phyloP scores from a whole-genome alignment of 2,113 vertebrate genomes.

The Phalacrocorax brasilianus region DNA sequence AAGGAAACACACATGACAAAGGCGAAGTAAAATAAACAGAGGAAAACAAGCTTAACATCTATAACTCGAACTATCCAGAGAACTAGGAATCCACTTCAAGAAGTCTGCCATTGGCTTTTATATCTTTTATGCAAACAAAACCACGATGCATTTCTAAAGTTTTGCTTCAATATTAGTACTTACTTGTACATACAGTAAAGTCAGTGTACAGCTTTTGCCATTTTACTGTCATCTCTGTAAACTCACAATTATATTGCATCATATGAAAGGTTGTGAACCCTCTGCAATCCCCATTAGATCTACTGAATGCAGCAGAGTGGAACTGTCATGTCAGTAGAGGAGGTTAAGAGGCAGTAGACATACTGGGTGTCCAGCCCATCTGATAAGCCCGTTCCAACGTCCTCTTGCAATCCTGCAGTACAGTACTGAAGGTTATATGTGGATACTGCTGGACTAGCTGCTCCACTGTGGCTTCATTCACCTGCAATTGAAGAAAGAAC shows the following conservation, averaged over 20 bases:
- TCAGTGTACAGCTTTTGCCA: slow-evolving; percentile 10
- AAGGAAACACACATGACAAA: slow-evolving; percentile 42
- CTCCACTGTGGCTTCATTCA: slow-evolving; percentile 95
- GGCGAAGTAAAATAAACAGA: slow-evolving; percentile 50
- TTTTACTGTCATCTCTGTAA: slow-evolving; percentile 38
- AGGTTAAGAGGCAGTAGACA: slow-evolving; percentile 86
- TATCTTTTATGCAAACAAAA: slow-evolving; percentile 43
- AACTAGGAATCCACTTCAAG: slow-evolving; percentile 64
- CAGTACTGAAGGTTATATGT: slow-evolving; percentile 97
- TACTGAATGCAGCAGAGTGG: slow-evolving; percentile 10
- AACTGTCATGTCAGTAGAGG: background rate
- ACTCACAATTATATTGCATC: slow-evolving; percentile 48
- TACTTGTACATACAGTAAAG: slow-evolving; percentile 28
- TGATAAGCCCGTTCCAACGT: slow-evolving; percentile 97
- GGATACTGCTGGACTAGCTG: slow-evolving; percentile 95
- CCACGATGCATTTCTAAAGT: slow-evolving; percentile 23
- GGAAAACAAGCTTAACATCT: slow-evolving; percentile 57
- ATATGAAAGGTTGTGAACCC: slow-evolving; percentile 34
- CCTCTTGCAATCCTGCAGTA: slow-evolving; percentile 99
- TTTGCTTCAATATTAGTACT: slow-evolving; percentile 23
- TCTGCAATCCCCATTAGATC: slow-evolving; percentile 39
- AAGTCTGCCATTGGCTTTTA: slow-evolving; percentile 53
- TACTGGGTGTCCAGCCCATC: slow-evolving; percentile 98
- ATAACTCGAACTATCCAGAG: slow-evolving; percentile 49
- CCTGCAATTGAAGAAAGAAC: slow-evolving; percentile 75